These are phyloP conservation scores for Troglohyphantes excavatus DNA, from an alignment of 2,888 invertebrate species.

Conservation along the genomic window DNA sequence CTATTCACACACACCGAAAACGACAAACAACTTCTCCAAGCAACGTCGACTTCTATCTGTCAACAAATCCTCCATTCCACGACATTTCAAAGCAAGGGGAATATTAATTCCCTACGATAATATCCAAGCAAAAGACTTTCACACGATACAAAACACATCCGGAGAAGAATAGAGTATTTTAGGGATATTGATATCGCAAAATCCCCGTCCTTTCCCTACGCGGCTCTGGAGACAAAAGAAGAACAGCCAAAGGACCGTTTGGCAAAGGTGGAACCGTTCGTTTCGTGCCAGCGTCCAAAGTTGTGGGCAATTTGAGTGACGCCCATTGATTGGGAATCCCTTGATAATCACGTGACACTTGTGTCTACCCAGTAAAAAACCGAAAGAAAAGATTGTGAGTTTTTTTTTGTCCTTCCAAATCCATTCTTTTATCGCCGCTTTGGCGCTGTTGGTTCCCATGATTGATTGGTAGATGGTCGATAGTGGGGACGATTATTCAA, in stretches of 20 bases:
- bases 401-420: slow-evolving; percentile 36
- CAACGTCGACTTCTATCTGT: not conserved
- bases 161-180: no score
- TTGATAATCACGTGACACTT: slow-evolving; percentile 58
- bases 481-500: slow-evolving; percentile 20
- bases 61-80: not conserved
- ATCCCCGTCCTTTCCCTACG: no score
- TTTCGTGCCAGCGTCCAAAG: slow-evolving; percentile 25
- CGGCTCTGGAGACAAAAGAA: no score
- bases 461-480: slow-evolving; percentile 52
- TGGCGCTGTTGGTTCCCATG: slow-evolving; percentile 33
- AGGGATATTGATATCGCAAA: no score
- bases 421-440: slow-evolving; percentile 39
- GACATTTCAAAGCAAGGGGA: not conserved
- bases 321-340: slow-evolving; percentile 67
- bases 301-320: slow-evolving; percentile 51
- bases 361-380: slow-evolving; percentile 44
- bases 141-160: no score
- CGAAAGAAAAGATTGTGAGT: slow-evolving; percentile 43
- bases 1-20: not conserved
- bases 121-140: no score
- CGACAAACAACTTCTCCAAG: not conserved
- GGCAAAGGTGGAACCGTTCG: not conserved
- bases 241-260: not conserved
- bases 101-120: no score